A percentile compares a stretch with the other conserved stretches of the same genome.
Conservation (phyloP, 1,140 invertebrate genomes). For the Chrysomallon squamiferum region DNA sequence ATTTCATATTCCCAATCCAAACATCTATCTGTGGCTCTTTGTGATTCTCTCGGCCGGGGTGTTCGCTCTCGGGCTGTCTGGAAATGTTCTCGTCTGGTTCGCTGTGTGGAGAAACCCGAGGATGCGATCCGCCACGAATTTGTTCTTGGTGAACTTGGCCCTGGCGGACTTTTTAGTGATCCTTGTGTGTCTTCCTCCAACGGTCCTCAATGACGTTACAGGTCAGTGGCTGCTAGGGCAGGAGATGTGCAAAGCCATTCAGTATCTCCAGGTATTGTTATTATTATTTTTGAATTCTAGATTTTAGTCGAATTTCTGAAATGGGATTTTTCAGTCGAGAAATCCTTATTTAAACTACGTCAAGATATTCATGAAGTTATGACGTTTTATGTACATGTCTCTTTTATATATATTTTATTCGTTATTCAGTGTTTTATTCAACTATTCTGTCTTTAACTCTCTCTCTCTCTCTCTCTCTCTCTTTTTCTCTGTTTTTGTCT, state of each 20-base stretch:
- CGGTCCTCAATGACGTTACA: slow-evolving; percentile 82
- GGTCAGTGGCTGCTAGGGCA: slow-evolving; percentile 87
- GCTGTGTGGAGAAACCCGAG: slow-evolving; percentile 83
- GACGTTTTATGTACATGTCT: too few relatives aligned
- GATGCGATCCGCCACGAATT: slow-evolving; percentile 91
- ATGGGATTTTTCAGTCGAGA: too few relatives aligned
- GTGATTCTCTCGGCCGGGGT: slow-evolving; percentile 70
- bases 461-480: slow-evolving; percentile 1
- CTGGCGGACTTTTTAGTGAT: slow-evolving; percentile 90
- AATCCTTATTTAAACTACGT: too few relatives aligned
- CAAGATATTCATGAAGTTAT: too few relatives aligned
- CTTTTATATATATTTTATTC: too few relatives aligned
- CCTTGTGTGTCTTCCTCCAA: slow-evolving; percentile 83
- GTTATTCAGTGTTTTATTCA: neutral
- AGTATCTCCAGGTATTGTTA: slow-evolving; percentile 81
- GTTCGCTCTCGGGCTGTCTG: slow-evolving; percentile 80
- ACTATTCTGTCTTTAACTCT: neutral
- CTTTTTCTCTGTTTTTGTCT: slow-evolving; percentile 7
- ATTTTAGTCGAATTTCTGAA: neutral
- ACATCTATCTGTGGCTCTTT: slow-evolving; percentile 23
- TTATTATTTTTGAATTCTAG: neutral
- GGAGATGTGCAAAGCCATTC: slow-evolving; percentile 79
- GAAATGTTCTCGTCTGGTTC: slow-evolving; percentile 84
- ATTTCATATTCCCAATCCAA: neutral
- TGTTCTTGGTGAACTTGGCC: slow-evolving; percentile 90